Evolutionary conservation across 2,888 invertebrate genomes (phyloP).

Genomic region (Bugulina stolonifera): DNA sequence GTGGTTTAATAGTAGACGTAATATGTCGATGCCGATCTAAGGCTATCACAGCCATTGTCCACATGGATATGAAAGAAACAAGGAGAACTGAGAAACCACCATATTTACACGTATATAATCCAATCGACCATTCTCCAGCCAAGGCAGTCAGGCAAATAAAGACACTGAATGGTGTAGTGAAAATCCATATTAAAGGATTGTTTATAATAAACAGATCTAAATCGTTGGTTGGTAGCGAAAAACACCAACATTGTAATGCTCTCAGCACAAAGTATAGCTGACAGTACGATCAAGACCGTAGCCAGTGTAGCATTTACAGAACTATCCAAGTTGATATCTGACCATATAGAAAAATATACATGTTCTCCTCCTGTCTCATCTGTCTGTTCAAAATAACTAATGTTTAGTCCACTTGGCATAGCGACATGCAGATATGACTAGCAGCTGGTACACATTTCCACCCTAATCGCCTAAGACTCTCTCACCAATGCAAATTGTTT

Average conservation of each 20-base stretch:
- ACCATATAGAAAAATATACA: neutral
- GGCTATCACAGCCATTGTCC: neutral
- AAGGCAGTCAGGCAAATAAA: neutral
- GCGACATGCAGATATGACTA: too few species aligned
- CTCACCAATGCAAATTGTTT: too few species aligned
- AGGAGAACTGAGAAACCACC: neutral
- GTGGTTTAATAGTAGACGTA: neutral
- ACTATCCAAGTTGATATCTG: neutral
- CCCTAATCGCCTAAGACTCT: too few species aligned
- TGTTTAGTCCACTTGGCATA: neutral
- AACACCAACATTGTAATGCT: neutral
- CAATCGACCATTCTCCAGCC: neutral
- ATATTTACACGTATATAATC: neutral
- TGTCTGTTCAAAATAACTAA: neutral
- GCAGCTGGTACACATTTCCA: too few species aligned
- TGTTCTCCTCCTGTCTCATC: neutral
- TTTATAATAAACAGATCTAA: conserved; percentile 3
- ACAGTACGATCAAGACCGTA: neutral
- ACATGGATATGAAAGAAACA: neutral
- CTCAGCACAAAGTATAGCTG: neutral
- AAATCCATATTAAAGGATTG: neutral
- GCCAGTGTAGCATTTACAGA: neutral
- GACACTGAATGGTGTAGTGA: neutral
- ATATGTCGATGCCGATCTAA: neutral
- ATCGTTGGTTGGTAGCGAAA: neutral